Conservation (phyloP, 2,113 vertebrate species). For the Upupa epops region DNA sequence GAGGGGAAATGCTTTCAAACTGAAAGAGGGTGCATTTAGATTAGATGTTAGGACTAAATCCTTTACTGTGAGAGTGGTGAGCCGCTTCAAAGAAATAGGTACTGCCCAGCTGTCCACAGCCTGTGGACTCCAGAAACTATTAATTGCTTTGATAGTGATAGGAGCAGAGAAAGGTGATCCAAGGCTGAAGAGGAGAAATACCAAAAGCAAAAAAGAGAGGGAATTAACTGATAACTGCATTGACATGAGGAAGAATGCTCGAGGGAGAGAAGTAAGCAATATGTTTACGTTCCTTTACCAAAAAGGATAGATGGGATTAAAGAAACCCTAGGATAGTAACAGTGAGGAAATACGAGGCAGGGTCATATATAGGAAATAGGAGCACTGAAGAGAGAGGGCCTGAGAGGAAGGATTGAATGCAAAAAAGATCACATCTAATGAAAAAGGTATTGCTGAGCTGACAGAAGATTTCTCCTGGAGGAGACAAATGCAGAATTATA, state of each 20-base stretch:
- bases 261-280: background rate
- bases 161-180: background rate
- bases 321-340: background rate
- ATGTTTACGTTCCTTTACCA: background rate
- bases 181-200: background rate
- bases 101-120: background rate
- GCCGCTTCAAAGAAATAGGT: background rate
- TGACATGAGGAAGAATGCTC: background rate
- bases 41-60: too few relatives aligned
- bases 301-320: background rate
- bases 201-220: background rate
- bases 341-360: background rate
- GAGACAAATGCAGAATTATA: background rate
- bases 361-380: background rate
- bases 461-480: background rate
- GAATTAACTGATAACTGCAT: rapidly evolving
- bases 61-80: too few relatives aligned
- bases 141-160: background rate
- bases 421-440: background rate
- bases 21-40: too few relatives aligned
- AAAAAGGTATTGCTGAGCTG: background rate
- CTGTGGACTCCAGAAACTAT: background rate
- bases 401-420: background rate
- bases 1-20: too few relatives aligned
- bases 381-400: background rate